Evolutionary conservation across 2,888 invertebrate species (phyloP).

Genomic region (Odontothrips loti): DNA sequence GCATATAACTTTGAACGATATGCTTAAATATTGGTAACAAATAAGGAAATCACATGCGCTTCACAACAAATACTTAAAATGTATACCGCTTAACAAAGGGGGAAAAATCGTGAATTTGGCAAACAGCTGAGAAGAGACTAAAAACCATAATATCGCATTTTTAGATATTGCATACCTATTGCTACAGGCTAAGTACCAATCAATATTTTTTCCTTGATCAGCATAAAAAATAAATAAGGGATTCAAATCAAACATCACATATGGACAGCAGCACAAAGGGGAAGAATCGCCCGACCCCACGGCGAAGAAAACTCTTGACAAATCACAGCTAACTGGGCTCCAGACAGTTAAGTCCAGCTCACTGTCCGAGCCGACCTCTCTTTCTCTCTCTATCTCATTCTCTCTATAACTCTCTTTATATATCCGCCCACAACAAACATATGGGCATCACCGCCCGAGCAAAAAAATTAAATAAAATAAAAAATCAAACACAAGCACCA

Average conservation of each 20-base stretch:
- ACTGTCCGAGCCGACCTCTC: not conserved
- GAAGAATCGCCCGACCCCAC: no score
- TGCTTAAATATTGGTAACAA: conserved; percentile 25
- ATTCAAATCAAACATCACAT: conserved; percentile 2
- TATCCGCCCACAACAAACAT: no score
- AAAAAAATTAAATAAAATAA: no score
- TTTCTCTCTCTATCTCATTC: no score
- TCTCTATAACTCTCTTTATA: not conserved
- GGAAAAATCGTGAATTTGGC: not conserved
- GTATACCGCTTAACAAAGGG: conserved; percentile 15
- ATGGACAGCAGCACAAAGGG: not conserved
- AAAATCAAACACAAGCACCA: no score
- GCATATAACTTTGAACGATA: conserved; percentile 14
- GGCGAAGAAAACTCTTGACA: not conserved
- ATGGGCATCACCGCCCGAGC: no score
- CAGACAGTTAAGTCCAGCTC: conserved; percentile 24
- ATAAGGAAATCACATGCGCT: conserved; percentile 22
- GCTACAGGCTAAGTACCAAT: not conserved
- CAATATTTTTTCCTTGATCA: not conserved
- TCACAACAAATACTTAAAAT: conserved; percentile 14
- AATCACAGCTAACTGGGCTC: conserved; percentile 19
- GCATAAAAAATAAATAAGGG: conserved; percentile 14
- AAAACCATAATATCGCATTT: conserved; percentile 1
- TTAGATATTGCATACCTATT: not conserved
- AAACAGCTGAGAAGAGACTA: conserved; percentile 16